Percentiles rank a stretch among this genome's conserved stretches.
These are phyloP conservation scores for Enteromius radiatus DNA, from an alignment of 2,797 vertebrate genomes.

Conservation along the genomic window DNA sequence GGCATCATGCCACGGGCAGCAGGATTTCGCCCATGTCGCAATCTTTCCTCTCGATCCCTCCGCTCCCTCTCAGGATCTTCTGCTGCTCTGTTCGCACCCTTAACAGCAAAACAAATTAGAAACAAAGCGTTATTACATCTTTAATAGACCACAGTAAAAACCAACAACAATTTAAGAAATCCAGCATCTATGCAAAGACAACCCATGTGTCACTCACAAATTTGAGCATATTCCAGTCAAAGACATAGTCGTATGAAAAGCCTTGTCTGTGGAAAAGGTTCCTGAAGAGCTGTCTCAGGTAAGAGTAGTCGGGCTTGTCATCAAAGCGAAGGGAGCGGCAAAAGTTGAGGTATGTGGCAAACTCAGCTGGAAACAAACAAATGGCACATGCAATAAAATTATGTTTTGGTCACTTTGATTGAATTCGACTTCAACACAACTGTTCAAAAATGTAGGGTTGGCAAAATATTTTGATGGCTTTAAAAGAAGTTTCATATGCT, in stretches of 20 bases:
- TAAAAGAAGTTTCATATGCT: neutral
- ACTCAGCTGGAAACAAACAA: conserved; percentile 84
- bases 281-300: conserved; percentile 93
- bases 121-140: neutral
- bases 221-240: conserved; percentile 99
- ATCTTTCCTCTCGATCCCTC: conserved; percentile 90
- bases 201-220: conserved; percentile 85
- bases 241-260: conserved; percentile 97
- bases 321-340: conserved; percentile 97
- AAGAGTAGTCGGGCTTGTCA: conserved; percentile 97
- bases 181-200: neutral
- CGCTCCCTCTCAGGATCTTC: conserved; percentile 91
- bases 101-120: conserved; percentile 31
- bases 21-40: conserved; percentile 90
- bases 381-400: neutral
- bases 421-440: neutral
- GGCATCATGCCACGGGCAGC: conserved; percentile 85
- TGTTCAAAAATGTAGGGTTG: neutral
- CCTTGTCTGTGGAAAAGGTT: conserved; percentile 97
- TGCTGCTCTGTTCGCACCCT: conserved; percentile 92
- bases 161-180: neutral
- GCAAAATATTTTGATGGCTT: neutral
- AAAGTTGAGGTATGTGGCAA: conserved; percentile 98
- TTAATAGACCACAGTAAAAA: neutral
- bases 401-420: neutral